A percentile compares a stretch with the other conserved stretches of the same genome.
Evolutionary conservation across 2,888 invertebrate genomes (phyloP).

Genomic region (Harpalus rubripes): DNA sequence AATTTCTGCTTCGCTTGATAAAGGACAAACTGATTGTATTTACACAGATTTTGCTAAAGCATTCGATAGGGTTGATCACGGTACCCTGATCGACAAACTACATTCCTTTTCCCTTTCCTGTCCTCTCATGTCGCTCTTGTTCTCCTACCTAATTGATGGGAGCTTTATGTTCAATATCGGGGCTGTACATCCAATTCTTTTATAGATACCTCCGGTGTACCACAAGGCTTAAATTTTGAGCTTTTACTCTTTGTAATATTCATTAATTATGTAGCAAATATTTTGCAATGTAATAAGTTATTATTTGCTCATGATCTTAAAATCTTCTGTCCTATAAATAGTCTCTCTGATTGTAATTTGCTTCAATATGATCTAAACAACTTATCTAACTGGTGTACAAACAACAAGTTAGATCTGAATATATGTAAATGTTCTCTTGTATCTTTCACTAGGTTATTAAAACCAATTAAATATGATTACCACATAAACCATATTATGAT

Average conservation of each 20-base stretch:
- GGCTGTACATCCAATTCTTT: background rate
- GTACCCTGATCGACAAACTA: constrained; percentile 3
- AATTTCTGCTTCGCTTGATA: constrained; percentile 11
- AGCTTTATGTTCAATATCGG: background rate
- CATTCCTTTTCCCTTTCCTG: background rate
- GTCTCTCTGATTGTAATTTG: no score
- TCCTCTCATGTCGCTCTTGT: background rate
- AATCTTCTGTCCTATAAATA: background rate
- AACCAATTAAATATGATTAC: background rate
- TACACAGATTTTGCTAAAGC: no score
- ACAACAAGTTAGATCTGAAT: no score
- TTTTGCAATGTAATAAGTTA: background rate
- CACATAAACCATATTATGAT: no score
- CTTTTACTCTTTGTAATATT: no score
- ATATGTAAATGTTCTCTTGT: no score
- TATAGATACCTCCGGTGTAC: background rate
- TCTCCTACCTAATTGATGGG: background rate
- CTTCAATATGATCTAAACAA: no score
- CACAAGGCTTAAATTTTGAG: constrained; percentile 17
- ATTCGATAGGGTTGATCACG: constrained; percentile 69
- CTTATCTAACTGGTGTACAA: no score
- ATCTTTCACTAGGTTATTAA: no score
- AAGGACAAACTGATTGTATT: no score
- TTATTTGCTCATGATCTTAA: constrained; percentile 15
- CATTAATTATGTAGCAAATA: constrained; percentile 4